phyloP scores from a whole-genome alignment of 2,888 invertebrate genomes.

The Gonocerus acuteangulatus region DNA sequence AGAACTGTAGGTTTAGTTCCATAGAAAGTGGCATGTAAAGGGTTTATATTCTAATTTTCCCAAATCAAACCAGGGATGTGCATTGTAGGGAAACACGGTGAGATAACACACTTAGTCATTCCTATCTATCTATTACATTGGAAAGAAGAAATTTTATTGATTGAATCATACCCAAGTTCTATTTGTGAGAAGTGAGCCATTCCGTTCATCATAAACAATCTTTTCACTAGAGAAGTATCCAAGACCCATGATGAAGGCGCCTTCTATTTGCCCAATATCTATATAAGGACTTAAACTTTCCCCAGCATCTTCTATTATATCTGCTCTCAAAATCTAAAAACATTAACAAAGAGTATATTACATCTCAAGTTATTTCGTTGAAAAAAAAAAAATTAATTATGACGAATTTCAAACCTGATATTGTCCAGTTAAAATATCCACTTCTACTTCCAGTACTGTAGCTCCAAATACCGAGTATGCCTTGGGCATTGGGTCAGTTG shows the following conservation, averaged over 20 bases:
- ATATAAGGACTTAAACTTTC: conserved; percentile 63
- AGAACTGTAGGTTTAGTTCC: no score
- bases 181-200: conserved; percentile 61
- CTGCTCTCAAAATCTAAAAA: conserved; percentile 54
- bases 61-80: no score
- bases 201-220: conserved; percentile 53
- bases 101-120: no score
- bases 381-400: not conserved
- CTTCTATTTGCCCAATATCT: conserved; percentile 60
- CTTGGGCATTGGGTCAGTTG: conserved; percentile 4
- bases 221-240: conserved; percentile 74
- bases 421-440: conserved; percentile 31
- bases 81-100: no score
- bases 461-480: conserved; percentile 29
- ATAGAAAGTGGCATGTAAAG: no score
- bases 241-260: conserved; percentile 49
- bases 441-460: conserved; percentile 29
- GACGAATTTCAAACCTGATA: conserved; percentile 19
- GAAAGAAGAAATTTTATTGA: no score
- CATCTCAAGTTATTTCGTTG: not conserved
- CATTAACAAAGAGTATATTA: not conserved
- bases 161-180: conserved; percentile 62
- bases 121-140: no score
- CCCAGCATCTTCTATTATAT: conserved; percentile 66
- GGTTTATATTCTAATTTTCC: no score